A percentile compares a stretch with the other conserved stretches of the same genome.
phyloP scores from a whole-genome alignment of 2,888 invertebrate species.

The Caenorhabditis sp. region DNA sequence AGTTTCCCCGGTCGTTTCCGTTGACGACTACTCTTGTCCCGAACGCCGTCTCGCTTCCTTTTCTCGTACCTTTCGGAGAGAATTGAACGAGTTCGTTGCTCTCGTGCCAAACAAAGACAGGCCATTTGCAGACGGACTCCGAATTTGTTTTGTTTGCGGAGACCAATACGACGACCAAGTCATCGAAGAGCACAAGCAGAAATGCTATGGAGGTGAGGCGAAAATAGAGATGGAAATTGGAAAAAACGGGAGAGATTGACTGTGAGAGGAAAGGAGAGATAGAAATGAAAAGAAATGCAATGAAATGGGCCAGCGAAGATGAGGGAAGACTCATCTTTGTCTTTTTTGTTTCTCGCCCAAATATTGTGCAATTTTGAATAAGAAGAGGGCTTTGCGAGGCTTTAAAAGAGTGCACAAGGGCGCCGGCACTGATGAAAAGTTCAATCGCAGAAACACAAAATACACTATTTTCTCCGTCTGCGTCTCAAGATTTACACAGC shows the following conservation, averaged over 20 bases:
- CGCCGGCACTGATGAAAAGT: background rate
- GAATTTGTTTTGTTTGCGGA: constrained; percentile 66
- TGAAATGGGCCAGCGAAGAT: background rate
- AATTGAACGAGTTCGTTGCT: background rate
- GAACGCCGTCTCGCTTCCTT: background rate
- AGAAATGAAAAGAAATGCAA: background rate
- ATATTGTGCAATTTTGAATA: constrained; percentile 15
- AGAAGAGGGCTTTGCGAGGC: background rate
- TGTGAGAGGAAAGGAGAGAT: too few species aligned
- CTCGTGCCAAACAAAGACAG: background rate
- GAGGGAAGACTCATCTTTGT: background rate
- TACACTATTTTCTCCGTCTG: too few species aligned
- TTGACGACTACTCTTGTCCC: too few species aligned
- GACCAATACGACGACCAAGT: constrained; percentile 51
- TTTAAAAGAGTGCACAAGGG: background rate
- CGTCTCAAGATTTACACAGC: too few species aligned
- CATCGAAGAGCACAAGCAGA: constrained; percentile 56
- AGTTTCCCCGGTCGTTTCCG: too few species aligned
- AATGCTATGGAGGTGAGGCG: constrained; percentile 51
- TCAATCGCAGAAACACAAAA: too few species aligned
- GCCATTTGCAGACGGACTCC: constrained; percentile 45
- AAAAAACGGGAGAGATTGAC: background rate
- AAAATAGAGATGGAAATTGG: constrained; percentile 5
- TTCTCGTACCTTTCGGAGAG: background rate
- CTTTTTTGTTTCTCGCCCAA: background rate